Conservation (phyloP, 2,888 invertebrate species). For the Heliconius charithonia region DNA sequence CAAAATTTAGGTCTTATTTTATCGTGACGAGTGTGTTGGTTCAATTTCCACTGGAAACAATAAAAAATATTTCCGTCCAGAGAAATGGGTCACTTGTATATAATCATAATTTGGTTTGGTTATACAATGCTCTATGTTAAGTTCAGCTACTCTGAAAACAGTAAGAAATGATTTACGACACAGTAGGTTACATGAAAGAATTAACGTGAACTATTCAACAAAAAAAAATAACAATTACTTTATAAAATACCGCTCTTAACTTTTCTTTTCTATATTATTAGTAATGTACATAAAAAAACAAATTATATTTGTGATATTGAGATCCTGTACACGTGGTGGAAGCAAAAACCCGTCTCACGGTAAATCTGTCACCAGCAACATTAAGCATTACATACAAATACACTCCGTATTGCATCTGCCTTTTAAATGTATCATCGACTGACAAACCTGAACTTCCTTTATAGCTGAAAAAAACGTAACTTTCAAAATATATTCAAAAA, state of each 20-base stretch:
- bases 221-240: background rate
- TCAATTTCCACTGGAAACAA: too few species aligned
- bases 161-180: too few species aligned
- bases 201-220: too few species aligned
- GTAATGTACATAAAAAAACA: background rate
- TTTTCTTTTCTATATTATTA: too few species aligned
- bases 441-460: conserved; percentile 13
- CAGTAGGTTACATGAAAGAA: too few species aligned
- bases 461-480: background rate
- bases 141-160: too few species aligned
- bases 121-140: too few species aligned
- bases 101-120: too few species aligned
- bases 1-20: background rate
- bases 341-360: conserved; percentile 49
- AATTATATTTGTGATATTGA: background rate
- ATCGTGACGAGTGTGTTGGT: too few species aligned
- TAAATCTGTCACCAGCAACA: conserved; percentile 52
- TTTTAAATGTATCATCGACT: conserved; percentile 48
- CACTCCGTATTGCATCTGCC: conserved; percentile 42
- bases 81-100: too few species aligned
- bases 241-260: too few species aligned
- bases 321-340: conserved; percentile 45
- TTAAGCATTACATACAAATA: conserved; percentile 25
- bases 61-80: too few species aligned
- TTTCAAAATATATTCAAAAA: background rate